Conservation (phyloP, 2,888 invertebrate species). For the Mystacides longicornis region DNA sequence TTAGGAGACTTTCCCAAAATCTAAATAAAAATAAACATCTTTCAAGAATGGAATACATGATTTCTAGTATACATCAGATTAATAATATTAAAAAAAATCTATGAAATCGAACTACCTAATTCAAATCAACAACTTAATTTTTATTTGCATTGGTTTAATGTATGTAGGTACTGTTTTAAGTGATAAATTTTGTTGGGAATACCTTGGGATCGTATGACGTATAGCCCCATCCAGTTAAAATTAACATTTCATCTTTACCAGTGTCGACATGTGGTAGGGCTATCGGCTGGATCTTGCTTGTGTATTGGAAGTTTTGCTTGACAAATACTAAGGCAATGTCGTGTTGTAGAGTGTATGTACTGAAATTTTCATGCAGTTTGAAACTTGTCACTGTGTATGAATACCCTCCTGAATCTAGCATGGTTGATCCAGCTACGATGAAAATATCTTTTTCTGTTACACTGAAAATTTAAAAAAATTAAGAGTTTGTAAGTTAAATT, state of each 20-base stretch:
- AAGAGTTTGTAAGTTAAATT: no score
- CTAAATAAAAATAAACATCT: no score
- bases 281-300: neutral
- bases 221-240: neutral
- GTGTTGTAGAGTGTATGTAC: neutral
- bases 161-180: no score
- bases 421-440: neutral
- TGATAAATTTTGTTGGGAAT: no score
- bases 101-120: no score
- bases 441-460: neutral
- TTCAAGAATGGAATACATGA: no score
- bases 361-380: neutral
- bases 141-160: no score
- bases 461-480: no score
- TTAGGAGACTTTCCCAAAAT: conserved; percentile 50
- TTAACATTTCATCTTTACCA: neutral
- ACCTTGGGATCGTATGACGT: neutral
- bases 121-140: no score
- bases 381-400: neutral
- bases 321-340: neutral
- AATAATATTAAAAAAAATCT: no score
- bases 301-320: neutral
- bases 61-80: no score
- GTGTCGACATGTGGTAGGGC: neutral
- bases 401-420: neutral